Evolutionary conservation across 1,140 invertebrate genomes (phyloP).

Genomic region (Steinernema feltiae): DNA sequence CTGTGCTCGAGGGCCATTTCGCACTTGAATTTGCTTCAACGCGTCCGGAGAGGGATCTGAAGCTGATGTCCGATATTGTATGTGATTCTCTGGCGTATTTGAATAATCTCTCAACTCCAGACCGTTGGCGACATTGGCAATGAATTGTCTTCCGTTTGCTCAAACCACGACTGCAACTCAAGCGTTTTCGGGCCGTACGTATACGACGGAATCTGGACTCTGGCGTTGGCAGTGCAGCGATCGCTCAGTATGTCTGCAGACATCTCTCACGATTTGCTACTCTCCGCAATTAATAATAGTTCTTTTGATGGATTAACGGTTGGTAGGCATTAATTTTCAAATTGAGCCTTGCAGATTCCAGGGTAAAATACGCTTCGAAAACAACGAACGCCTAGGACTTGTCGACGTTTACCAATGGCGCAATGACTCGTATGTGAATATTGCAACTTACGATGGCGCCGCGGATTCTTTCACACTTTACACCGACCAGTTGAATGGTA

Average conservation of each 20-base stretch:
- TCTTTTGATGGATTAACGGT: constrained; percentile 51
- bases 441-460: constrained; percentile 48
- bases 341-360: constrained; percentile 60
- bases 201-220: constrained; percentile 54
- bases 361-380: constrained; percentile 87
- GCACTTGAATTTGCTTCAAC: constrained; percentile 75
- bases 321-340: background rate
- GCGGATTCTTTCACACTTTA: constrained; percentile 31
- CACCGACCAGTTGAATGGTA: constrained; percentile 23
- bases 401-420: constrained; percentile 85
- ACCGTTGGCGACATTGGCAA: constrained; percentile 36
- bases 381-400: constrained; percentile 87
- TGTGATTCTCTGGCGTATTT: background rate
- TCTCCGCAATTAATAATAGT: constrained; percentile 35
- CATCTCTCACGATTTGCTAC: constrained; percentile 33
- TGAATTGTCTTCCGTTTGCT: constrained; percentile 35
- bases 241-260: constrained; percentile 29
- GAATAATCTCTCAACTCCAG: constrained; percentile 26
- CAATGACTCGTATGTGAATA: constrained; percentile 42
- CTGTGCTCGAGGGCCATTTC: constrained; percentile 81
- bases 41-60: constrained; percentile 71
- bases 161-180: constrained; percentile 20
- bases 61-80: constrained; percentile 42
- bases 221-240: constrained; percentile 49
- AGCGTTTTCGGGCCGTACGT: constrained; percentile 47